Evolutionary conservation across 2,797 vertebrate genomes (phyloP).

Genomic region (Pristis pectinata): DNA sequence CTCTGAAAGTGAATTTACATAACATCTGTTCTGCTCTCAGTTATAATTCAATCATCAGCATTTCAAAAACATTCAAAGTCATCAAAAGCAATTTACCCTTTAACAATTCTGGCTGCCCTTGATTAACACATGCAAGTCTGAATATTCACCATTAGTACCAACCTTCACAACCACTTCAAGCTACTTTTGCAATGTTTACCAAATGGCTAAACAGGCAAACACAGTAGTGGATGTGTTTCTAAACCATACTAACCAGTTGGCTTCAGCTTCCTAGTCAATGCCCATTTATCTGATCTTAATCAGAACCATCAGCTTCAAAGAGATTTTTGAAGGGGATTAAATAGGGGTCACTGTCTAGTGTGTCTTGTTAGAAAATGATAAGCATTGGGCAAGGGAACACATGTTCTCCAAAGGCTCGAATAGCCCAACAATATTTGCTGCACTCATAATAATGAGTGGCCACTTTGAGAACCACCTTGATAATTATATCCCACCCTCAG

Average conservation of each 20-base stretch:
- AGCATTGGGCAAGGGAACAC: not conserved
- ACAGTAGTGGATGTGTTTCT: not conserved
- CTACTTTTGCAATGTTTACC: not conserved
- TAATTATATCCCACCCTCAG: not conserved
- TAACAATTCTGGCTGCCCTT: not conserved
- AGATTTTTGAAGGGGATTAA: not conserved
- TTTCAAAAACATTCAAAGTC: not conserved
- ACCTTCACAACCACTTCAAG: not conserved
- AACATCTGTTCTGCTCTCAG: not conserved
- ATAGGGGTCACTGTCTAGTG: not conserved
- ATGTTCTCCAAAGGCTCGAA: not conserved
- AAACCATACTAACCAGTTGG: not conserved
- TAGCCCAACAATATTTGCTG: not conserved
- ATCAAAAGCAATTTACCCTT: not conserved
- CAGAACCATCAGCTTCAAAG: not conserved
- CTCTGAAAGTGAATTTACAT: not conserved
- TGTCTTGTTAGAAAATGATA: not conserved
- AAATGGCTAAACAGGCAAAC: not conserved
- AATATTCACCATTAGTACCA: not conserved
- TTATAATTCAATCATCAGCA: not conserved
- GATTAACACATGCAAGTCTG: no score
- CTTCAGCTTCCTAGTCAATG: not conserved
- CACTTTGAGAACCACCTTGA: not conserved
- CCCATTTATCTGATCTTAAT: not conserved
- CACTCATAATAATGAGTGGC: not conserved